Base-by-base conservation (phyloP, 2,888 invertebrate species). In the Platycnemis pennipes region DNA sequence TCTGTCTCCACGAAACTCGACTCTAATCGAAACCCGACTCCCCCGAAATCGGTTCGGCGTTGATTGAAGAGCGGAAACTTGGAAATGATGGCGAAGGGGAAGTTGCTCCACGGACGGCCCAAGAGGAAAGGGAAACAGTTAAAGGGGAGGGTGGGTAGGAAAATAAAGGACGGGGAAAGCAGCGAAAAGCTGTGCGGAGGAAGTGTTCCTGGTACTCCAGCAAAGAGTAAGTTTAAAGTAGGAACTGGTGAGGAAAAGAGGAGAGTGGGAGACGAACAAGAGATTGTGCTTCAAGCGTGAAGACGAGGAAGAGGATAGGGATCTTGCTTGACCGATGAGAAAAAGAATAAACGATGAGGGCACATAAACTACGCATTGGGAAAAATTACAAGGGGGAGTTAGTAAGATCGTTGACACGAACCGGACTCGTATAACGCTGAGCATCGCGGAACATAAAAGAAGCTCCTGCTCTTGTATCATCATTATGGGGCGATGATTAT, bases 11-110 rank as follows among this genome's bases (percentile, higher is more conserved):
- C 89, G 89, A 89, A 91, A 91, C 91, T 63, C 44, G 63, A 53
- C 42, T 69, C 91, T 91, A 91, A 91, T 91, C 91, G 91, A 91
- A 91, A 91, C 91, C 13, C 63, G 63, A 69, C 91, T 91, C 91
- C 91, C 44, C 69, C 44, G 91, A 69, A 91, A 91, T 91, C 91
- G 91, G 91, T 91, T 63, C 44, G 53, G 69, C 63, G 91, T 69
- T 91, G 91, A 91, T 91, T 91, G 91, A 91, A 91, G 91, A 63
- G 91, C 91, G 91, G 91, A 69, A 91, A 63, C 91, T 91, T 69
- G 91, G 63, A 44, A 91, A 91, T 91, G 91, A 69, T 44, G 91
- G 63, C 56, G n/a, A n/a, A 26, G n/a, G 44, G 44, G 91, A 56
- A 19, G 91, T 22, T 77, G 37, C 37, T 37, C 1, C 37, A 2